Conservation (phyloP, 2,113 vertebrate species). For the Esox niger region DNA sequence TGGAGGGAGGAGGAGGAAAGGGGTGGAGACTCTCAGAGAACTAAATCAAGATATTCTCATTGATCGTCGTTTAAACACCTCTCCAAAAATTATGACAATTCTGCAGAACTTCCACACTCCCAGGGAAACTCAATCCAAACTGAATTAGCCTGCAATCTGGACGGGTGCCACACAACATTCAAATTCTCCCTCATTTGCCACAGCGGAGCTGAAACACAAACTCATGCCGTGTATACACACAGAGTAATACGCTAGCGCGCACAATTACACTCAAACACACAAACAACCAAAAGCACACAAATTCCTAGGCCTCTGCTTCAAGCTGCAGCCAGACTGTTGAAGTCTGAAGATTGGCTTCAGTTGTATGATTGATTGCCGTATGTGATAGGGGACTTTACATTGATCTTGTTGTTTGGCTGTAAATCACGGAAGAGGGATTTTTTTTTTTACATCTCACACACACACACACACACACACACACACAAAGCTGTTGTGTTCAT, state of each 20-base stretch:
- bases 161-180: constrained; percentile 26
- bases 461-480: too few species aligned
- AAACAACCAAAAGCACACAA: constrained; percentile 7
- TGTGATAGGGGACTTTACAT: constrained; percentile 47
- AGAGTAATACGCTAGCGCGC: not conserved
- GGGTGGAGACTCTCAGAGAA: constrained; percentile 15
- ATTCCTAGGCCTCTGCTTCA: constrained; percentile 10
- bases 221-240: too few species aligned
- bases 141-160: constrained; percentile 27
- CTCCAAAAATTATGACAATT: constrained; percentile 39
- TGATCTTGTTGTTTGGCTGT: constrained; percentile 52
- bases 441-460: constrained; percentile 22
- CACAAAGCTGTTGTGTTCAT: too few species aligned
- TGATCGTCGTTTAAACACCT: constrained; percentile 47
- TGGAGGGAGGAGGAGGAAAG: constrained; percentile 11
- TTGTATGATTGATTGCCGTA: constrained; percentile 45
- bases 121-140: constrained; percentile 38
- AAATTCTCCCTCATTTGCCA: constrained; percentile 1
- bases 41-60: constrained; percentile 36
- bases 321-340: constrained; percentile 21
- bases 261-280: too few species aligned
- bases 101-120: constrained; percentile 22
- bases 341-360: constrained; percentile 28
- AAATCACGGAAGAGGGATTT: constrained; percentile 45
- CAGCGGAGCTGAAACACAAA: not conserved